These are phyloP conservation scores for Cinclus cinclus DNA, from an alignment of 2,113 vertebrate genomes.

Conservation along the genomic window DNA sequence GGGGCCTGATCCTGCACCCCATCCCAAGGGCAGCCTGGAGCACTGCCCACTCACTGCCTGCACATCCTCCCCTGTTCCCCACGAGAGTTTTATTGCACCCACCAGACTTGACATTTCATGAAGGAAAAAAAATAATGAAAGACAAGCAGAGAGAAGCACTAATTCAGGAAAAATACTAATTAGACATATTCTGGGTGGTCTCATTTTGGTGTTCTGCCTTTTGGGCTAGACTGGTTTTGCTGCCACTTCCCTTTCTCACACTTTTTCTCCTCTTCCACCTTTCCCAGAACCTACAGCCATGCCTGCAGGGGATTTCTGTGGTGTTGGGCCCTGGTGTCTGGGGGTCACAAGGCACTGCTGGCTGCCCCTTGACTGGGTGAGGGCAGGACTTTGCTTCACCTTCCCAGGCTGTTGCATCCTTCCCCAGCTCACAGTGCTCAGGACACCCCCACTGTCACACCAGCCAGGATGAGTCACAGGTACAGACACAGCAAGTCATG, in stretches of 20 bases:
- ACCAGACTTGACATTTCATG: background rate
- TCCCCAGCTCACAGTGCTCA: background rate
- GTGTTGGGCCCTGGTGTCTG: background rate
- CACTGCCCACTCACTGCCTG: background rate
- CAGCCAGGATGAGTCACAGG: background rate
- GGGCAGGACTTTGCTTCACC: background rate
- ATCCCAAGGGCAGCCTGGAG: background rate
- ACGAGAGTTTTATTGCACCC: background rate
- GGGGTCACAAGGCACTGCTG: background rate
- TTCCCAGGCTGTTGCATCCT: background rate
- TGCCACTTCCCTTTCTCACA: background rate
- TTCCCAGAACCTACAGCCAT: background rate
- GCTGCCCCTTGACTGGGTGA: background rate
- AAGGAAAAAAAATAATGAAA: background rate
- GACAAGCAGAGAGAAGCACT: background rate
- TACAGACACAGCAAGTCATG: background rate
- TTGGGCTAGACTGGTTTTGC: constrained; percentile 13
- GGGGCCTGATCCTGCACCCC: background rate
- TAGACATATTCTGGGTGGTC: constrained; percentile 38
- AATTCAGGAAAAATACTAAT: constrained; percentile 42
- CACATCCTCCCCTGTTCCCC: background rate
- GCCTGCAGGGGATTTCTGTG: background rate
- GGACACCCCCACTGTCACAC: background rate
- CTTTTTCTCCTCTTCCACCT: background rate
- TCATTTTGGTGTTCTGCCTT: background rate